A percentile compares a stretch with the other conserved stretches of the same genome.
phyloP scores from a whole-genome alignment of 2,113 vertebrate genomes.

The Pelecanoides urinatrix region DNA sequence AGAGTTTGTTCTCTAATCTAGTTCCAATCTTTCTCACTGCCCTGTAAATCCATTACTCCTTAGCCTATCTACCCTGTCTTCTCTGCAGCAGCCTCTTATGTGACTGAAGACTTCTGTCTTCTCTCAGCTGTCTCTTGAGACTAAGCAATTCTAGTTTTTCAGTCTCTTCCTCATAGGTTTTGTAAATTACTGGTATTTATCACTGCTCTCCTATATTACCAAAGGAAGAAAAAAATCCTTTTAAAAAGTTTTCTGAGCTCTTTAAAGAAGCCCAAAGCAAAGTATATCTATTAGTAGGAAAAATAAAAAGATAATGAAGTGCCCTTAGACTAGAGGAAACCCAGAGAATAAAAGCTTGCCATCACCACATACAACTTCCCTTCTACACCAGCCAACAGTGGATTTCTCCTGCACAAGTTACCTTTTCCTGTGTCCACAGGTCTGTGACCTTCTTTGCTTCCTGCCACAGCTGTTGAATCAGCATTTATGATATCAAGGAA shows the following conservation, averaged over 20 bases:
- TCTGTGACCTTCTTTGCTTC: not conserved
- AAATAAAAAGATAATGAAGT: not conserved
- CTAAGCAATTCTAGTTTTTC: not conserved
- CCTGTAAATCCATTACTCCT: not conserved
- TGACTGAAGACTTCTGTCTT: not conserved
- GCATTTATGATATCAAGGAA: slow-evolving; percentile 72
- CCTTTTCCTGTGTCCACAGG: not conserved
- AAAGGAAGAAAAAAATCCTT: not conserved
- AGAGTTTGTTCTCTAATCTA: not conserved
- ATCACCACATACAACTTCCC: slow-evolving; percentile 46
- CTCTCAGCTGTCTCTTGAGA: not conserved
- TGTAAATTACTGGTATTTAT: not conserved
- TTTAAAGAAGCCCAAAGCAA: not conserved
- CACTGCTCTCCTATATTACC: not conserved
- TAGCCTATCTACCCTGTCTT: not conserved
- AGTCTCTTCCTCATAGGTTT: not conserved
- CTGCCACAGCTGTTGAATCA: slow-evolving; percentile 66
- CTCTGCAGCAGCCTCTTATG: not conserved
- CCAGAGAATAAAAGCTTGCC: slow-evolving; percentile 55
- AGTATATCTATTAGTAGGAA: not conserved
- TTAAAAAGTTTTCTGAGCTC: not conserved
- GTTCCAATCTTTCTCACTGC: not conserved
- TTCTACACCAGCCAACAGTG: not conserved
- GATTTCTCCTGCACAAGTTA: not conserved
- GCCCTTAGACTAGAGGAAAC: not conserved